These are phyloP conservation scores for Diabrotica undecimpunctata DNA, from an alignment of 1,140 invertebrate species.

Conservation along the genomic window DNA sequence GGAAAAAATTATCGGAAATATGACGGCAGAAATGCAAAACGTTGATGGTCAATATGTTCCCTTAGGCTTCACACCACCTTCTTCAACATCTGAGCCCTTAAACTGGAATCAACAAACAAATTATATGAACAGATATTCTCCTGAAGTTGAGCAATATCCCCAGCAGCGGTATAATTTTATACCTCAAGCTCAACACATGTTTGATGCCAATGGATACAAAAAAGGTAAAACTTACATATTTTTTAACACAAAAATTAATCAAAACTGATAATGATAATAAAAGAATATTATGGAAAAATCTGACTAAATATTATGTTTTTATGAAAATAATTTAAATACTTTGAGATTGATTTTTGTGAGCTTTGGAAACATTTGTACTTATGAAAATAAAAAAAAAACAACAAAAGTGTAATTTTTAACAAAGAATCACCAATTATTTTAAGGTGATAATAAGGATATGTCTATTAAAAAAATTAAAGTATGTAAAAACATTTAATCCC, in stretches of 20 bases:
- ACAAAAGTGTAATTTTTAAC: too few species aligned
- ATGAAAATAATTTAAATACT: conserved; percentile 15
- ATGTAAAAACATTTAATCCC: too few species aligned
- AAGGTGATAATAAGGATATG: too few species aligned
- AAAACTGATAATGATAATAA: too few species aligned
- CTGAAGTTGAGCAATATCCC: conserved; percentile 33
- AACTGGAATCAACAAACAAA: conserved; percentile 38
- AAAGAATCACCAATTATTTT: too few species aligned
- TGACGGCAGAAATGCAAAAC: conserved; percentile 58
- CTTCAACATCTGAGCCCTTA: conserved; percentile 37
- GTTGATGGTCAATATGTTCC: conserved; percentile 57
- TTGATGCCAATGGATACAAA: conserved; percentile 25
- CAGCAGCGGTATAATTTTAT: conserved; percentile 32
- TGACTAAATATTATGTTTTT: not conserved
- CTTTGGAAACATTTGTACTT: too few species aligned
- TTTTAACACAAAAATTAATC: too few species aligned
- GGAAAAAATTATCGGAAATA: conserved; percentile 61
- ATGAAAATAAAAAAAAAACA: too few species aligned
- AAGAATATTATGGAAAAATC: too few species aligned
- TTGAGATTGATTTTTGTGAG: too few species aligned
- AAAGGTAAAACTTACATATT: conserved; percentile 19
- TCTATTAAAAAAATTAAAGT: too few species aligned
- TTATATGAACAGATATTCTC: conserved; percentile 40
- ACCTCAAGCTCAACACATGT: conserved; percentile 29
- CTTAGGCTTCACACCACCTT: conserved; percentile 51